A percentile compares a stretch with the other conserved stretches of the same genome.
Evolutionary conservation across 2,797 vertebrate genomes (phyloP).

Genomic region (Parotocinclus haroldoi): DNA sequence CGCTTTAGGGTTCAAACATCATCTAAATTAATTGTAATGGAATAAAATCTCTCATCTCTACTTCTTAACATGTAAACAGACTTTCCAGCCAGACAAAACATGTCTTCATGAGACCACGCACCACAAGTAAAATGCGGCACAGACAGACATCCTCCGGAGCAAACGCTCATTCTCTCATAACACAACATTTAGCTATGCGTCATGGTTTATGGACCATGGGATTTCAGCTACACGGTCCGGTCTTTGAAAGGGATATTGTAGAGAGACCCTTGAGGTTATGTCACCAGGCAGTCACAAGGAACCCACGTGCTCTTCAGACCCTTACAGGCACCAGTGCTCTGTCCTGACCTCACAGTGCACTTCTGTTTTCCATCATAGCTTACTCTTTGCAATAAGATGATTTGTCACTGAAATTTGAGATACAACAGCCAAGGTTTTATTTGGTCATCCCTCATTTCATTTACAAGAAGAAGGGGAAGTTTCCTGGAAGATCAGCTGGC

Average conservation of each 20-base stretch:
- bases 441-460: background rate
- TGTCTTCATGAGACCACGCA: background rate
- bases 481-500: constrained; percentile 37
- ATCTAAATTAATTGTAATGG: too few relatives aligned
- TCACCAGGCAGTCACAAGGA: constrained; percentile 48
- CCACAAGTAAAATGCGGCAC: background rate
- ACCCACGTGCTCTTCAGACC: constrained; percentile 32
- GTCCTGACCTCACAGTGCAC: constrained; percentile 31
- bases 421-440: background rate
- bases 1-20: too few relatives aligned
- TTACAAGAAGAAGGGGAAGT: constrained; percentile 13
- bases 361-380: constrained; percentile 33
- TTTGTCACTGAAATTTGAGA: constrained; percentile 4
- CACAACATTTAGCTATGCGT: constrained; percentile 24
- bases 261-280: constrained; percentile 30
- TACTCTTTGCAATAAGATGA: constrained; percentile 15
- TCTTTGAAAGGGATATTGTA: constrained; percentile 28
- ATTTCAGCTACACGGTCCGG: constrained; percentile 10
- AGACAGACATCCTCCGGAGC: constrained; percentile 5
- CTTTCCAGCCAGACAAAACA: background rate
- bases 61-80: too few relatives aligned
- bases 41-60: too few relatives aligned
- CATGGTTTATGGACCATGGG: constrained; percentile 13
- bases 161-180: constrained; percentile 7
- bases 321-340: constrained; percentile 22